phyloP scores from a whole-genome alignment of 2,888 invertebrate species.

The Cantharis rufa region DNA sequence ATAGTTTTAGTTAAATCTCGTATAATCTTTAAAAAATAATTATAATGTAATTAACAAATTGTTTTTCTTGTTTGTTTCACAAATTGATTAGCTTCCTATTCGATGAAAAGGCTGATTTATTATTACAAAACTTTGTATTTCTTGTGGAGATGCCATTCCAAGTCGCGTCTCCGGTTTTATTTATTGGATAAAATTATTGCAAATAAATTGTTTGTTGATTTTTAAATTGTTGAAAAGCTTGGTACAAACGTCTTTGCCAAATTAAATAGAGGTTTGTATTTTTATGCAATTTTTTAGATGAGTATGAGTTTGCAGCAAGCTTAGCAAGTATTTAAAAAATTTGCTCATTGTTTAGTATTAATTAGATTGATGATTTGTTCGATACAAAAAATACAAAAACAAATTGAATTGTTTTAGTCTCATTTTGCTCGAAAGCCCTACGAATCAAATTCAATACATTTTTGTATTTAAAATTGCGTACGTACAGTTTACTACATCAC shows the following conservation, averaged over 20 bases:
- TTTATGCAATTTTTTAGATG: background rate
- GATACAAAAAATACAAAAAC: background rate
- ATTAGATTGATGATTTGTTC: background rate
- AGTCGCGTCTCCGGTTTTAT: background rate
- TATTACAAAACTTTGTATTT: background rate
- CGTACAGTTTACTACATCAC: background rate
- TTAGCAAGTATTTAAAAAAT: background rate
- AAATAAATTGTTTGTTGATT: background rate
- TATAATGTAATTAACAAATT: constrained; percentile 24
- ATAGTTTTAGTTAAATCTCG: constrained; percentile 39
- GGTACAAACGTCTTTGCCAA: background rate
- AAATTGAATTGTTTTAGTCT: background rate
- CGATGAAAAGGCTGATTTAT: constrained; percentile 49
- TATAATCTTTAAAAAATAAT: constrained; percentile 24
- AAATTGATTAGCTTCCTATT: constrained; percentile 47
- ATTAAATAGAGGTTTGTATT: background rate
- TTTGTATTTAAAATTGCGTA: background rate
- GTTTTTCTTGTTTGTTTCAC: constrained; percentile 26
- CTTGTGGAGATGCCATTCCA: background rate
- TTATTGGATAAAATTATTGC: background rate
- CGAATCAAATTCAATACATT: background rate
- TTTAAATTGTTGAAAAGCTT: background rate
- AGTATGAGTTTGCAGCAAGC: background rate
- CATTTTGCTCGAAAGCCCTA: background rate
- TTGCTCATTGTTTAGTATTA: background rate